Conservation (phyloP, 2,797 vertebrate species). For the Neostethus bicornis region DNA sequence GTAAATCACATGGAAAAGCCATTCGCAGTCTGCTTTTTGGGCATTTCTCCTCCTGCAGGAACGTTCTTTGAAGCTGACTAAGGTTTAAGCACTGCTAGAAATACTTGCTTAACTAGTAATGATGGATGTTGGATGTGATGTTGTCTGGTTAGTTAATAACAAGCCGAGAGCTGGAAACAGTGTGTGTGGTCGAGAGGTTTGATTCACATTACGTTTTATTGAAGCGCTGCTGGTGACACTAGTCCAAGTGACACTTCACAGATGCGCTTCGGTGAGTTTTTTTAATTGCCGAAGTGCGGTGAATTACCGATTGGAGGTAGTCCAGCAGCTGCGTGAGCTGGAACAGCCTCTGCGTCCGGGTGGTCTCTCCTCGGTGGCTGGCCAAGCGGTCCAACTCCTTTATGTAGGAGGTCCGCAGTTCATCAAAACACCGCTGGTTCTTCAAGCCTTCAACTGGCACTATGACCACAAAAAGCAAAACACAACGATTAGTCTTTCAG, state of each 20-base stretch:
- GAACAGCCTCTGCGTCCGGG: slow-evolving; percentile 88
- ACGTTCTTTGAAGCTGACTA: neutral
- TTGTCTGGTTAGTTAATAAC: neutral
- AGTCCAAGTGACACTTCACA: slow-evolving; percentile 12
- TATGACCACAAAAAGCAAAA: slow-evolving; percentile 72
- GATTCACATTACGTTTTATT: neutral
- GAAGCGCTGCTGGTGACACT: neutral
- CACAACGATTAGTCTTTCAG: slow-evolving; percentile 59
- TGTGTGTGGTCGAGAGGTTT: slow-evolving; percentile 7
- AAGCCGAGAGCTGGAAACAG: slow-evolving; percentile 2
- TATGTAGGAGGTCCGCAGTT: slow-evolving; percentile 95
- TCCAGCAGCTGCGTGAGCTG: slow-evolving; percentile 96
- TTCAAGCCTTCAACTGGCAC: slow-evolving; percentile 94
- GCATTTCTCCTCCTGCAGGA: neutral
- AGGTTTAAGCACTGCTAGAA: neutral
- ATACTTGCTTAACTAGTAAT: neutral
- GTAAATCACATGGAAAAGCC: slow-evolving; percentile 5
- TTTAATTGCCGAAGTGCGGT: slow-evolving; percentile 17
- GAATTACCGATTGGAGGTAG: slow-evolving; percentile 91
- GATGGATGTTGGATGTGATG: neutral
- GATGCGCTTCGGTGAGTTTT: slow-evolving; percentile 13
- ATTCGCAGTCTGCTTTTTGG: slow-evolving; percentile 1
- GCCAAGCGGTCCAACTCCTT: slow-evolving; percentile 94
- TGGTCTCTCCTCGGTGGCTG: slow-evolving; percentile 87
- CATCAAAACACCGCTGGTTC: slow-evolving; percentile 92